Percentiles rank a stretch among this genome's conserved stretches.
phyloP scores from a whole-genome alignment of 2,113 vertebrate genomes.

The Rhinichthys klamathensis region DNA sequence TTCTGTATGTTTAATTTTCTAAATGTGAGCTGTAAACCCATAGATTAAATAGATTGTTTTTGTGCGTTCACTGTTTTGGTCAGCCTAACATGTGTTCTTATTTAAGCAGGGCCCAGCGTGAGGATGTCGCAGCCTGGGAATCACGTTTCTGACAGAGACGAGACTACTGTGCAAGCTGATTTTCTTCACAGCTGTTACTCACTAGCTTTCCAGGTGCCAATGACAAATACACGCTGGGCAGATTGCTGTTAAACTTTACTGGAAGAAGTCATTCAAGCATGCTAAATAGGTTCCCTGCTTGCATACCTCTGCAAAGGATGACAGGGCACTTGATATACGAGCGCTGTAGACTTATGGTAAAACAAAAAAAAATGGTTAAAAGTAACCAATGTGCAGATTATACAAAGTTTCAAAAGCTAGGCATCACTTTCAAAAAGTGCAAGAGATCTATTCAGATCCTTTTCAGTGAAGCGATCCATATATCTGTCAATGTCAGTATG shows the following conservation, averaged over 20 bases:
- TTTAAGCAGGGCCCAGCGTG: conserved; percentile 58
- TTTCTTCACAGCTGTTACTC: conserved; percentile 66
- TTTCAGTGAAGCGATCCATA: not conserved
- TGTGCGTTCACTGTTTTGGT: conserved; percentile 42
- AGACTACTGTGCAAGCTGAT: conserved; percentile 58
- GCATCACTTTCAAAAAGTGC: not conserved
- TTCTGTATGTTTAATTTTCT: conserved; percentile 8
- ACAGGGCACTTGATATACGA: conserved; percentile 23
- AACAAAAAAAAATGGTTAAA: not conserved
- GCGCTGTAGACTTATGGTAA: not conserved
- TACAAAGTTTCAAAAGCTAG: not conserved
- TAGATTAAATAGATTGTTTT: conserved; percentile 22
- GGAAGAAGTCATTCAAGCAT: conserved; percentile 63
- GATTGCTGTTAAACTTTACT: conserved; percentile 66
- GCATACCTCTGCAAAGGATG: conserved; percentile 43
- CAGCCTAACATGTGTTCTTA: conserved; percentile 59
- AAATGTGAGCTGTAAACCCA: conserved; percentile 9
- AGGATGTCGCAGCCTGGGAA: conserved; percentile 50
- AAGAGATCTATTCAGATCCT: not conserved
- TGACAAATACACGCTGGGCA: conserved; percentile 63
- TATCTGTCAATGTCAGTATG: conserved; percentile 12
- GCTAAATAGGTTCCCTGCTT: conserved; percentile 63
- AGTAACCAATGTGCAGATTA: not conserved
- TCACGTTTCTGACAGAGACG: conserved; percentile 48
- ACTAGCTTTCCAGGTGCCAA: conserved; percentile 65